Evolutionary conservation across 2,797 vertebrate genomes (phyloP), one percentile per base, ranked within the genome.

Genomic region (Hybognathus amarus): DNA sequence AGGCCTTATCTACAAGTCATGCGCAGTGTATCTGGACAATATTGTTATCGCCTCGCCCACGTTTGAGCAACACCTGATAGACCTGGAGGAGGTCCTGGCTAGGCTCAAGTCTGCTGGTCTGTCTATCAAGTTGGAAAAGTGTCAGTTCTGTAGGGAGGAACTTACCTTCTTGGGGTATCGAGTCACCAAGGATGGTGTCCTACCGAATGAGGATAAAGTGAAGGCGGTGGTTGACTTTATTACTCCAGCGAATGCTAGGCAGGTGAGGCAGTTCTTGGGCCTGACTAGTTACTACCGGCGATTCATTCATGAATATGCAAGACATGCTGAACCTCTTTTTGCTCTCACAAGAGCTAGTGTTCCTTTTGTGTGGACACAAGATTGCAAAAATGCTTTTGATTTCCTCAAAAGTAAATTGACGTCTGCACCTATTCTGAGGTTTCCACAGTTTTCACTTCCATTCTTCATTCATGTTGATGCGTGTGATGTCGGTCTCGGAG

Each of bases 71-170:
- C 36, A 36, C 36, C 36, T 36, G 36, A 36, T 36, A 36, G 36
- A 36, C 36, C 36, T 36, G 36, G 36, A 36, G 36, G 36, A 36
- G 36, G 36, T 36, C 5, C 36, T 36, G 36, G 36, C 36, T 5
- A 36, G 36, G 36, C 64, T 86, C 0, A 2, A 54, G 2, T 20
- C 76, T 1, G 52, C 63, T 54, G 77, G 80, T 0, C 67, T 87
- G 1, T 79, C 83, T 0, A 2, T 85, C 8, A 89, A 87, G 4
- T 68, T 87, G 1, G 75, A 64, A 0, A 89, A 87, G 38, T 82
- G 87, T 63, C 85, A 86, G 45, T 85, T 89, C 54, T 86, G 80
- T 4, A 38, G 68, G 2, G 69, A 36, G 1, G n/a, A 89, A 36
- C 24, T 87, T 12, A 83, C 20, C 0, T 78, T 89, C 42, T 77